Conservation (phyloP, 2,113 vertebrate genomes). For the Prinia subflava region DNA sequence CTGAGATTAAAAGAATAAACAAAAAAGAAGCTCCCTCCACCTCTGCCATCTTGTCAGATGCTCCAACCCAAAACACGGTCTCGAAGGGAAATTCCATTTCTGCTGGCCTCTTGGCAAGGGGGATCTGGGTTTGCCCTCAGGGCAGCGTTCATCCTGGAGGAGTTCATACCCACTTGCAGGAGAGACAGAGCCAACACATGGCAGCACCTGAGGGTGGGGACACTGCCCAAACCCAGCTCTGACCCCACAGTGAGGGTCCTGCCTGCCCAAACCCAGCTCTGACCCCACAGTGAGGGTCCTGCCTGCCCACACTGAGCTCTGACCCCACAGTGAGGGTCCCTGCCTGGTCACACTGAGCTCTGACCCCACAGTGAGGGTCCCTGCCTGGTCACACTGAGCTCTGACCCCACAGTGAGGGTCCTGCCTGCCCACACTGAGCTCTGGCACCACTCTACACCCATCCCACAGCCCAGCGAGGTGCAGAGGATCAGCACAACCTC, state of each 20-base stretch:
- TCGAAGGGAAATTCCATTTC: fast-evolving
- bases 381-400: neutral
- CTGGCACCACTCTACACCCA: neutral
- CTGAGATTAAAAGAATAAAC: neutral
- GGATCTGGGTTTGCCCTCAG: neutral
- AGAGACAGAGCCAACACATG: fast-evolving
- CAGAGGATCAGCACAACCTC: neutral
- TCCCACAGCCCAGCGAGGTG: fast-evolving
- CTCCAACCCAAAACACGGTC: neutral
- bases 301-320: neutral
- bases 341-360: neutral
- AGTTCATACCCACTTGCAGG: fast-evolving
- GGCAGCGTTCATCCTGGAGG: fast-evolving
- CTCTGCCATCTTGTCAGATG: neutral
- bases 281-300: neutral
- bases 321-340: fast-evolving
- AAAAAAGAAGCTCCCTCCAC: neutral
- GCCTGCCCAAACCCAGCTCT: neutral
- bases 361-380: neutral
- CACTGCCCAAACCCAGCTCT: neutral
- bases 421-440: neutral
- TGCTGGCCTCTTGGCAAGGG: fast-evolving
- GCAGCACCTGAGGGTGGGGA: fast-evolving
- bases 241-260: neutral
- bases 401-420: fast-evolving